Evolutionary conservation across 2,888 invertebrate genomes (phyloP), one percentile per base, ranked within the genome.

Genomic region (Sycophila texana): DNA sequence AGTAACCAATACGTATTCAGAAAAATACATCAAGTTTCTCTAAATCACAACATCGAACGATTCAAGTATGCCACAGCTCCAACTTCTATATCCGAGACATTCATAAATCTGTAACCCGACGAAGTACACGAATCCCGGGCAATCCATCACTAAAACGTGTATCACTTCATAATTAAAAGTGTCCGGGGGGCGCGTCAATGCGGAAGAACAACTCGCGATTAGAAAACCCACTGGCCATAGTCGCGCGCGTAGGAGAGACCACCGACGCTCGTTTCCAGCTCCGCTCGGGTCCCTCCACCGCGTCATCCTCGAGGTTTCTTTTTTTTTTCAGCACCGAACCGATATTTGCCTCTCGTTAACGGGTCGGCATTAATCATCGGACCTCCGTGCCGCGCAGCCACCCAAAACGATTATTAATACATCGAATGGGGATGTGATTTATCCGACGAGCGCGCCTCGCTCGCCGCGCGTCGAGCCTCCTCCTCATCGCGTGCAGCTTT

Each of bases 331-430:
- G 20, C 66, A 74, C 58, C 58, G 65, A 13, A 73, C 10, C 49
- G 58, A 30, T 73, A 88, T 89, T 89, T 88, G 87, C 87, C 88
- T 87, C 88, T 89, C 88, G 88, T 89, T 89, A 89, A 88, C 87
- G 83, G 81, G 80, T 79, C 84, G 75, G 84, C 89, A 89, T 89
- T 89, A 88, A 89, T 90, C 89, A 86, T 87, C 83, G 51, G 68
- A 70, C 81, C 77, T 83, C 79, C 79, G 39, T 22, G 57, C 16
- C 18, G 16, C 22, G n/a, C 58, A 4, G 61, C 3, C 22, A n/a
- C 55, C 60, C 77, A 14, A 72, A 77, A 53, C 79, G 68, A 75
- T 75, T 75, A 75, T 75, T 72, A 77, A 77, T 72, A 72, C 60
- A 73, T 68, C 60, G 26, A 49, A 80, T 63, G 47, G 67, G 55